phyloP scores from a whole-genome alignment of 2,113 vertebrate species.

The Furnarius figulus region DNA sequence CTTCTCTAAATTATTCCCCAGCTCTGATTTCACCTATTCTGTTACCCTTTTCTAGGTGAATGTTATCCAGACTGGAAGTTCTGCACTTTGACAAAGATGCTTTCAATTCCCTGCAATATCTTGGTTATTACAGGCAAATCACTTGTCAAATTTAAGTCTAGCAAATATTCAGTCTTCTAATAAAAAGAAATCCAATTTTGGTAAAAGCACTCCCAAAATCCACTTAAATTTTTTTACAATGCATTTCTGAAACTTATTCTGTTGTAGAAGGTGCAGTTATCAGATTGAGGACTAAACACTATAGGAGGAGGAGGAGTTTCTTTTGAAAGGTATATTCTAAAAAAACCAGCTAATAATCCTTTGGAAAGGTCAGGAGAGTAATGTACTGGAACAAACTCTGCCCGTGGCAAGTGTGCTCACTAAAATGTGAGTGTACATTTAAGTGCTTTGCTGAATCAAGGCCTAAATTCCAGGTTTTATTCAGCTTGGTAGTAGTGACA shows the following conservation, averaged over 20 bases:
- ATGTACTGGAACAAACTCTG: not conserved
- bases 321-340: not conserved
- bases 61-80: not conserved
- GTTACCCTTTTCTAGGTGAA: not conserved
- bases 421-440: not conserved
- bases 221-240: not conserved
- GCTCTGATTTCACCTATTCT: not conserved
- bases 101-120: not conserved
- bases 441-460: slow-evolving; percentile 29
- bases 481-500: not conserved
- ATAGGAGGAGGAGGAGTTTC: not conserved
- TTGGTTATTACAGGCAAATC: not conserved
- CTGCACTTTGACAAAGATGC: not conserved
- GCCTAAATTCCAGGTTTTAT: slow-evolving; percentile 3
- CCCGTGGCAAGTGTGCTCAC: not conserved
- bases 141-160: not conserved
- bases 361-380: not conserved
- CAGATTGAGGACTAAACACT: not conserved
- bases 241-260: not conserved
- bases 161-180: not conserved
- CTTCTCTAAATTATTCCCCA: not conserved
- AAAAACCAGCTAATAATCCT: not conserved
- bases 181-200: not conserved
- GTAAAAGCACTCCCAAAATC: not conserved
- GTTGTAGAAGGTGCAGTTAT: not conserved